Conservation (phyloP, 1,140 invertebrate species). For the Conus betulinus region DNA sequence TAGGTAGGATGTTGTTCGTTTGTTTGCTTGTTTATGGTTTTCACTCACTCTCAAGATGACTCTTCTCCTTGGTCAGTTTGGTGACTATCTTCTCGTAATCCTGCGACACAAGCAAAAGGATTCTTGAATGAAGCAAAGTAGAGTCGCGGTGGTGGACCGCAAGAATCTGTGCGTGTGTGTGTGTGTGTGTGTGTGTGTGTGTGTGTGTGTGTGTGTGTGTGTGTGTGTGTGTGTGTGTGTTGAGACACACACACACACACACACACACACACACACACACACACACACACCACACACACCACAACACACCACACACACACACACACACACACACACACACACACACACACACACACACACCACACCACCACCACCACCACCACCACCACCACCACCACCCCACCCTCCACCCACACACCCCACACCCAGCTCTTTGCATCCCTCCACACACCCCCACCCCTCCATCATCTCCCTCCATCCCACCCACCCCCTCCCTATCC, state of each 20-base stretch:
- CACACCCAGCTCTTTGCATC: not conserved
- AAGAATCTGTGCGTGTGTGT: too few species aligned
- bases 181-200: too few species aligned
- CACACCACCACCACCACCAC: too few species aligned
- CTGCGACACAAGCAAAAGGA: not conserved
- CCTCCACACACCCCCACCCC: not conserved
- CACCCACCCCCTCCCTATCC: not conserved
- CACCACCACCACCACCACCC: too few species aligned
- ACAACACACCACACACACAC: not conserved
- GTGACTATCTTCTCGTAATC: slow-evolving; percentile 8
- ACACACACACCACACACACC: not conserved
- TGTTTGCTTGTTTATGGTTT: not conserved
- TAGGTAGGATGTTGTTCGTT: not conserved
- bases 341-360: too few species aligned
- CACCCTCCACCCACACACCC: not conserved
- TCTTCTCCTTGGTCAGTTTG: slow-evolving; percentile 12
- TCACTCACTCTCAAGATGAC: not conserved
- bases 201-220: too few species aligned
- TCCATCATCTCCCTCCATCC: not conserved
- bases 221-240: too few species aligned
- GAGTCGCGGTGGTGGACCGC: too few species aligned
- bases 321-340: too few species aligned
- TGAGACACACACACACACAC: too few species aligned
- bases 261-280: too few species aligned
- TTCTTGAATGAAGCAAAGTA: too few species aligned